Evolutionary conservation across 2,113 vertebrate species (phyloP).

Genomic region (Oxygymnocypris stewartii): DNA sequence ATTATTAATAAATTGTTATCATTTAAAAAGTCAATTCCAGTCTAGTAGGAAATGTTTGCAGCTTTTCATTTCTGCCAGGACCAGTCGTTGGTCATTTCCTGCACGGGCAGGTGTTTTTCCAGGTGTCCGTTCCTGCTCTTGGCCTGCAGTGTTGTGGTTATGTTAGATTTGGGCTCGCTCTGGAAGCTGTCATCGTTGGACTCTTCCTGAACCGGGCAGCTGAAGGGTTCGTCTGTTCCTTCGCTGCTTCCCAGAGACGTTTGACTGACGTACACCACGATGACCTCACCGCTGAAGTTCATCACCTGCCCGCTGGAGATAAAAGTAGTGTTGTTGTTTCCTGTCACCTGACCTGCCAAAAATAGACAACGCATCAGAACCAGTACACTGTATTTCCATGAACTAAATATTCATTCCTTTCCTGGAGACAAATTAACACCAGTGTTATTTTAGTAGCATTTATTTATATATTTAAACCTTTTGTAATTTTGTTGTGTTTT

Average conservation of each 20-base stretch:
- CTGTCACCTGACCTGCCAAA: slow-evolving; percentile 86
- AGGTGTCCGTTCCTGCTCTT: background rate
- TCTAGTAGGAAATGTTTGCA: slow-evolving; percentile 7
- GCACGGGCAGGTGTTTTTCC: slow-evolving; percentile 66
- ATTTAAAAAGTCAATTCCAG: slow-evolving; percentile 20
- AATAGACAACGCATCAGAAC: background rate
- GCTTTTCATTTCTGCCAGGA: slow-evolving; percentile 23
- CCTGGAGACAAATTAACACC: slow-evolving; percentile 28
- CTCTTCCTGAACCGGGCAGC: slow-evolving; percentile 89
- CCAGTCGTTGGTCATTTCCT: slow-evolving; percentile 61
- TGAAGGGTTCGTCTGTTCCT: slow-evolving; percentile 72
- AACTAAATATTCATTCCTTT: slow-evolving; percentile 18
- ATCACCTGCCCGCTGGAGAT: slow-evolving; percentile 98
- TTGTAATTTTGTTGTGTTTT: background rate
- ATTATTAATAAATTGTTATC: slow-evolving; percentile 50
- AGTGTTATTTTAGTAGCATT: background rate
- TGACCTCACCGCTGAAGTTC: slow-evolving; percentile 97
- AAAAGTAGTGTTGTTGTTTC: slow-evolving; percentile 95
- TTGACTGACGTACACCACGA: slow-evolving; percentile 91
- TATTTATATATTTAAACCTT: background rate
- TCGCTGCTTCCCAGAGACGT: slow-evolving; percentile 80
- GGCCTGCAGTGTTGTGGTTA: slow-evolving; percentile 39
- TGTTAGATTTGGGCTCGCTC: slow-evolving; percentile 67
- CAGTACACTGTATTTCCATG: background rate
- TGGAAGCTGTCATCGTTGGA: slow-evolving; percentile 77